phyloP scores from a whole-genome alignment of 2,113 vertebrate species.

The Peromyscus leucopus region DNA sequence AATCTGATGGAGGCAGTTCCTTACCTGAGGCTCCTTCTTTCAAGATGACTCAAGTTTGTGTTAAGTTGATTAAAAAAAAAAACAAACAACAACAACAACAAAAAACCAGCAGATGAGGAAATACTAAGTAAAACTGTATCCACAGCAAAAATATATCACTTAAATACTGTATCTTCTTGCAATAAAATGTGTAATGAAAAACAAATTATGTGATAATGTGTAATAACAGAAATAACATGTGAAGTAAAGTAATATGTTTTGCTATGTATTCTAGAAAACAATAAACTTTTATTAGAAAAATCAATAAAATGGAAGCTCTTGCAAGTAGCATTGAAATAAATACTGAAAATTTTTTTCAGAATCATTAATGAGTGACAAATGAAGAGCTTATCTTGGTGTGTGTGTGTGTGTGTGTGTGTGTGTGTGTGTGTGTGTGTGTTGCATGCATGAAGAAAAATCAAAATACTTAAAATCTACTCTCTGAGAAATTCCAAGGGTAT shows the following conservation, averaged over 20 bases:
- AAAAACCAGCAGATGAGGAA: background rate
- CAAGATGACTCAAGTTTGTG: background rate
- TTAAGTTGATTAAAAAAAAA: background rate
- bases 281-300: slow-evolving; percentile 10
- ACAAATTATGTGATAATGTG: background rate
- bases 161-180: background rate
- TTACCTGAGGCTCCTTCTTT: background rate
- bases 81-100: too few relatives aligned
- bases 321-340: background rate
- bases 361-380: background rate
- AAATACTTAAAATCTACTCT: background rate
- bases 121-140: background rate
- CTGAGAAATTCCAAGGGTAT: background rate
- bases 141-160: background rate
- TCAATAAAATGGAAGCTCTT: background rate
- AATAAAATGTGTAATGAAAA: slow-evolving; percentile 43
- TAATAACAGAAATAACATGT: slow-evolving; percentile 19
- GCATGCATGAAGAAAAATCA: background rate
- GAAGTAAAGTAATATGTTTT: slow-evolving; percentile 24
- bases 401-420: background rate
- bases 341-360: background rate
- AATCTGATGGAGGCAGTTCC: background rate
- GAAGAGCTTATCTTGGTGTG: background rate
- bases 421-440: background rate
- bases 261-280: background rate